Conservation (phyloP, 1,140 invertebrate genomes). For the Drosophila azteca region DNA sequence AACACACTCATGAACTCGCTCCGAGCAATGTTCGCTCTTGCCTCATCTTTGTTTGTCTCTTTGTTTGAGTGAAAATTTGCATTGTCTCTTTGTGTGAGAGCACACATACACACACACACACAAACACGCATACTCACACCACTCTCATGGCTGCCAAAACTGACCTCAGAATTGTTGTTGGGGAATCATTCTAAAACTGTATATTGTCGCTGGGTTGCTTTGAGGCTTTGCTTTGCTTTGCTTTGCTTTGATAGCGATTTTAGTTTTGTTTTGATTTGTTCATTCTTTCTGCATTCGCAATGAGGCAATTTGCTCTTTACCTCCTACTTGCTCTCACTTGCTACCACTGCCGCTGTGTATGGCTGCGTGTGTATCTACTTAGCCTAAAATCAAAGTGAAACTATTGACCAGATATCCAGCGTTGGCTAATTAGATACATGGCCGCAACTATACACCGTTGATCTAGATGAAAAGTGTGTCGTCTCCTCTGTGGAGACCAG, state of each 20-base stretch:
- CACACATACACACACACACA: slow-evolving; percentile 6
- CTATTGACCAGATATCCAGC: no score
- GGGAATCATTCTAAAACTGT: slow-evolving; percentile 39
- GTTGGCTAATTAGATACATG: slow-evolving; percentile 4
- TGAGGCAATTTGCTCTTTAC: no score
- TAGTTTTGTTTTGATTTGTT: background rate
- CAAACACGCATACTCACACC: slow-evolving; percentile 1
- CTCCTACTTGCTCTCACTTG: no score
- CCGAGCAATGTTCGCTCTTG: background rate
- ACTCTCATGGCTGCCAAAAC: slow-evolving; percentile 36
- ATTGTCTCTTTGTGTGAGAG: slow-evolving; percentile 33
- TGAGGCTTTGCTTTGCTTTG: slow-evolving; percentile 1
- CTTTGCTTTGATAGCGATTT: slow-evolving; percentile 19
- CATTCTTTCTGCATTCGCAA: no score
- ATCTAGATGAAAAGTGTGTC: no score
- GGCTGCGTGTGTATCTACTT: no score
- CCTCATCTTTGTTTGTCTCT: slow-evolving; percentile 13
- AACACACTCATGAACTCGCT: background rate
- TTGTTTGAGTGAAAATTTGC: slow-evolving; percentile 45
- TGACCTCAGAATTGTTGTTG: slow-evolving; percentile 48
- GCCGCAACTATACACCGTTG: no score
- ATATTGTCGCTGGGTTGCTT: slow-evolving; percentile 37
- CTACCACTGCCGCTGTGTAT: no score
- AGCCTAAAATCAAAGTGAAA: no score
- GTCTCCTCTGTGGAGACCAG: no score